Evolutionary conservation across 2,113 vertebrate genomes (phyloP).

Genomic region (Phaethon lepturus): DNA sequence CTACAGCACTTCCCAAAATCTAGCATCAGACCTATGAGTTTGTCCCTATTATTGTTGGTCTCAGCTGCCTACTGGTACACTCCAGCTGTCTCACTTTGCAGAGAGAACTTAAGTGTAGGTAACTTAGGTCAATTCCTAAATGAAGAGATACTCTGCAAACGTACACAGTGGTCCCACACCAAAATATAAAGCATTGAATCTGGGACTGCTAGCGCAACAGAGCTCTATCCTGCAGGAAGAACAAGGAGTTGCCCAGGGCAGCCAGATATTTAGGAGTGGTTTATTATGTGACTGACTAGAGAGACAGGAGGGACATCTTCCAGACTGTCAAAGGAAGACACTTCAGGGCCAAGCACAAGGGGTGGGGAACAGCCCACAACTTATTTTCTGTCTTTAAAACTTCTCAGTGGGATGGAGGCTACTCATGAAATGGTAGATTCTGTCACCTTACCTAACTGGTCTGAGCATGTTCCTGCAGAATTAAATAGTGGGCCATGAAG

Average conservation of each 20-base stretch:
- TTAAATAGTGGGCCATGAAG: background rate
- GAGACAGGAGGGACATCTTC: background rate
- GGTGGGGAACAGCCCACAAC: background rate
- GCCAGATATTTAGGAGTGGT: background rate
- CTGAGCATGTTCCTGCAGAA: background rate
- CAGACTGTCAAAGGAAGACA: background rate
- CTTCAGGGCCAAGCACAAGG: background rate
- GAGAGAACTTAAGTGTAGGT: background rate
- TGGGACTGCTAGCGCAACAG: background rate
- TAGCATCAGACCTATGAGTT: background rate
- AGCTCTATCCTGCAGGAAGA: background rate
- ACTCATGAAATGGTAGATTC: background rate
- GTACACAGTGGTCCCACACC: background rate
- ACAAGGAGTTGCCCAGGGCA: background rate
- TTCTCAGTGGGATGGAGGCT: too few relatives aligned
- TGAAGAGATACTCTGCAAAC: background rate
- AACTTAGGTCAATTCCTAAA: background rate
- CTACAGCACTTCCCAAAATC: background rate
- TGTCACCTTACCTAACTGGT: background rate
- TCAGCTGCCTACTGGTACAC: background rate
- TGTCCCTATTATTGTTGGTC: rapidly evolving
- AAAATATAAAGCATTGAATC: background rate
- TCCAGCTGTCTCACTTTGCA: background rate
- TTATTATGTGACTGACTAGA: background rate
- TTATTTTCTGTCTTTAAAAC: too few relatives aligned